A percentile compares a stretch with the other conserved stretches of the same genome.
Evolutionary conservation across 2,113 vertebrate species (phyloP).

Genomic region (Dolichotis patagonum): DNA sequence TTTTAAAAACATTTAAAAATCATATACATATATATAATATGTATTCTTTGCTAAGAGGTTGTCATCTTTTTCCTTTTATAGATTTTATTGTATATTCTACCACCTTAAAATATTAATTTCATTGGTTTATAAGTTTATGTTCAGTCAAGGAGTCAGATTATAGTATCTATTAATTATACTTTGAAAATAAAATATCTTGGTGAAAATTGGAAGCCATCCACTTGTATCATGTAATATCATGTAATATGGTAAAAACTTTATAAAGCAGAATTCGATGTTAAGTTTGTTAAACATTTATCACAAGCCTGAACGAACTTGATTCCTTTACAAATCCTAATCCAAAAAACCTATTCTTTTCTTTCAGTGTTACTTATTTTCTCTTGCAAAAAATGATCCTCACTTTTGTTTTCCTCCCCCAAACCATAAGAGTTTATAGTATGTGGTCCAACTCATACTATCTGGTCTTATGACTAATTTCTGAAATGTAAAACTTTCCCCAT

Average conservation of each 20-base stretch:
- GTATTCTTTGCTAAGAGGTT: not conserved
- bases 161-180: not conserved
- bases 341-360: conserved; percentile 4
- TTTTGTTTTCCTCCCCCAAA: not conserved
- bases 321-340: not conserved
- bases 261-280: not conserved
- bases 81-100: not conserved
- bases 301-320: not conserved
- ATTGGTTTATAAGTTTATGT: not conserved
- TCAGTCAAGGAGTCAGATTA: not conserved
- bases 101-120: conserved; percentile 14
- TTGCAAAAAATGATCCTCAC: not conserved
- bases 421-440: not conserved
- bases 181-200: not conserved
- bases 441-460: not conserved
- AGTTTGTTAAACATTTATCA: conserved; percentile 21
- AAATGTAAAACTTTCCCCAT: not conserved
- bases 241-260: not conserved
- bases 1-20: conserved; percentile 19
- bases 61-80: not conserved
- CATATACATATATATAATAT: no score
- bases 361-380: not conserved
- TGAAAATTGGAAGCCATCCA: conserved; percentile 35
- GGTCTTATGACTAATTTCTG: conserved; percentile 20
- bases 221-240: not conserved